Base-by-base conservation (phyloP, 2,888 invertebrate species). In the Schrankia costaestrigalis region DNA sequence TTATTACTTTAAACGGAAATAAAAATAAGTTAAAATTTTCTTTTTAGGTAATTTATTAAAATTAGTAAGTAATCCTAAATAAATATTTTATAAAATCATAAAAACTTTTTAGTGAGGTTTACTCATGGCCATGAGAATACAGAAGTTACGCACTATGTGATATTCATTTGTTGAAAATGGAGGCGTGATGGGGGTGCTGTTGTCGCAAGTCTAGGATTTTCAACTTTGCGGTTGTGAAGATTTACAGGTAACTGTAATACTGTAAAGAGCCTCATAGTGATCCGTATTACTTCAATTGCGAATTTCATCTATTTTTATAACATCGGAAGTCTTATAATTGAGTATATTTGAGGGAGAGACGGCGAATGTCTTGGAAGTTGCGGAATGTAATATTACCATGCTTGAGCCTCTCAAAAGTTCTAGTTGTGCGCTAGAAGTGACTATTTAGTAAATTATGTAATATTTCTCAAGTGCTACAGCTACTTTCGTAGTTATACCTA, bases 161-260 rank as follows among this genome's bases (percentile, higher is more conserved):
- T 76, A 78, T 80, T 86, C 86, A 85, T 84, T 85, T 86, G 83
- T 86, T 80, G 81, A 80, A 86, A 82, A 86, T 87, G 86, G 84
- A 78, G 79, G 78, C 78, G 80, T 83, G 82, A 86, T 79, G 78
- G 78, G 69, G 63, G 73, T 69, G 71, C 73, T 69, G 70, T 77
- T 75, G 78, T 78, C 71, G 75, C 66, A 78, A 75, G 72, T 69
- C 67, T 68, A 56, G 50, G 66, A 72, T 79, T 80, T 84, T 81
- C 78, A 77, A 75, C 75, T 82, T 83, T 60, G 73, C 72, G 64
- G 75, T 75, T 79, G 72, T 67, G 66, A 61, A 55, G 57, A 73
- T 71, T 71, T 71, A 49, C 60, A 62, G 62, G 80, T 83, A 52
- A 75, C 78, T 79, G 52, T 46, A 48, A 41, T 42, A 41, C 41